Evolutionary conservation across 2,797 vertebrate genomes (phyloP).

Genomic region (Apogon talboti): DNA sequence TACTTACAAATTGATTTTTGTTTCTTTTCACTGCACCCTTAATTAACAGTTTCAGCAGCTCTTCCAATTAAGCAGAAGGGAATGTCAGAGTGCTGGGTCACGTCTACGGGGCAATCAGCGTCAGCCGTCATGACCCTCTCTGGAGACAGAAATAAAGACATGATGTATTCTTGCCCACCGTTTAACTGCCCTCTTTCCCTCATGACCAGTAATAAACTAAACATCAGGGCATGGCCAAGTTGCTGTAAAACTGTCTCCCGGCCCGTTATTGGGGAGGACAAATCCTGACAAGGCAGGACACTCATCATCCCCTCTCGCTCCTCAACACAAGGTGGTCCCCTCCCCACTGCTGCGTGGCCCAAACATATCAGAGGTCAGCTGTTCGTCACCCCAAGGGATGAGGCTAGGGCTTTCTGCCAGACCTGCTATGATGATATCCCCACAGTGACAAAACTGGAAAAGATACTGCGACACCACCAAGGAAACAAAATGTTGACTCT

Average conservation of each 20-base stretch:
- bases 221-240: constrained; percentile 22
- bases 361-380: constrained; percentile 49
- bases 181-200: constrained; percentile 10
- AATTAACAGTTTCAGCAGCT: constrained; percentile 12
- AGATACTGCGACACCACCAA: background rate
- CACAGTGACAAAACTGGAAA: constrained; percentile 4
- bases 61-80: constrained; percentile 23
- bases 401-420: constrained; percentile 19
- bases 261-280: constrained; percentile 22
- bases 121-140: constrained; percentile 28
- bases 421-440: constrained; percentile 22
- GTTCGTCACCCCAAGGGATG: constrained; percentile 40
- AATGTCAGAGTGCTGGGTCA: constrained; percentile 12
- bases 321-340: constrained; percentile 3
- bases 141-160: constrained; percentile 32
- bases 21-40: background rate
- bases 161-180: constrained; percentile 18
- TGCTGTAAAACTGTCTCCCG: constrained; percentile 46
- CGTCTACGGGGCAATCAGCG: constrained; percentile 24
- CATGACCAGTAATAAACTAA: constrained; percentile 46
- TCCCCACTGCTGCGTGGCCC: constrained; percentile 20
- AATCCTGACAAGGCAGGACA: constrained; percentile 36
- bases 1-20: constrained; percentile 3
- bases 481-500: background rate
- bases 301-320: constrained; percentile 30